Evolutionary conservation across 2,888 invertebrate species (phyloP).

Genomic region (Drosophila flavopinicola): DNA sequence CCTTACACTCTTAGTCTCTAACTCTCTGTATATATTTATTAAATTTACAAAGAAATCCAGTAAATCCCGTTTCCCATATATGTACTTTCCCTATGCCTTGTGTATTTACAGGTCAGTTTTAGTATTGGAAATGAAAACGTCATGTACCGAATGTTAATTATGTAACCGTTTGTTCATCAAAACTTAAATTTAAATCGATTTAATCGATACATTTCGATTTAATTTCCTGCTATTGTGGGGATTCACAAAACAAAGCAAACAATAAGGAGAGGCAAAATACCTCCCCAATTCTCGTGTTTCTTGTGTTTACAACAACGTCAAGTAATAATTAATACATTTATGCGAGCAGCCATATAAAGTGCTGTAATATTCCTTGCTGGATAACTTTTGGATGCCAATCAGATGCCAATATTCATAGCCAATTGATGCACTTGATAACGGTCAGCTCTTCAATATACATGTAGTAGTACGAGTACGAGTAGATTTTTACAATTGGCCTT

Average conservation of each 20-base stretch:
- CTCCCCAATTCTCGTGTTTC: conserved; percentile 4
- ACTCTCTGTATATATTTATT: too few relatives aligned
- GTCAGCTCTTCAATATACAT: conserved; percentile 46
- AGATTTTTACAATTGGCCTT: conserved; percentile 47
- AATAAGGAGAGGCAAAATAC: conserved; percentile 1
- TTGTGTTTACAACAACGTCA: conserved; percentile 51
- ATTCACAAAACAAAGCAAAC: conserved; percentile 19
- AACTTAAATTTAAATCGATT: background rate
- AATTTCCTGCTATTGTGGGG: conserved; percentile 1
- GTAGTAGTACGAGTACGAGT: conserved; percentile 40
- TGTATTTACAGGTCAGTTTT: conserved; percentile 24
- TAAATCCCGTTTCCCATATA: conserved; percentile 4
- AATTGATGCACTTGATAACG: conserved; percentile 73
- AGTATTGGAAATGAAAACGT: conserved; percentile 17
- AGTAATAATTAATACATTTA: conserved; percentile 52
- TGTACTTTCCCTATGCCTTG: conserved; percentile 8
- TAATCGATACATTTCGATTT: conserved; percentile 10
- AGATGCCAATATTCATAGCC: conserved; percentile 48
- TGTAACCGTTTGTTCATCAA: background rate
- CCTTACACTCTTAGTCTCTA: too few relatives aligned
- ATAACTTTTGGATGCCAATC: conserved; percentile 8
- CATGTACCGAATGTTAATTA: background rate
- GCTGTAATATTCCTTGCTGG: conserved; percentile 31
- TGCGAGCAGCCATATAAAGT: conserved; percentile 61
- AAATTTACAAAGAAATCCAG: conserved; percentile 6